phyloP scores from a whole-genome alignment of 2,113 vertebrate species.

The Anoplopoma fimbria region DNA sequence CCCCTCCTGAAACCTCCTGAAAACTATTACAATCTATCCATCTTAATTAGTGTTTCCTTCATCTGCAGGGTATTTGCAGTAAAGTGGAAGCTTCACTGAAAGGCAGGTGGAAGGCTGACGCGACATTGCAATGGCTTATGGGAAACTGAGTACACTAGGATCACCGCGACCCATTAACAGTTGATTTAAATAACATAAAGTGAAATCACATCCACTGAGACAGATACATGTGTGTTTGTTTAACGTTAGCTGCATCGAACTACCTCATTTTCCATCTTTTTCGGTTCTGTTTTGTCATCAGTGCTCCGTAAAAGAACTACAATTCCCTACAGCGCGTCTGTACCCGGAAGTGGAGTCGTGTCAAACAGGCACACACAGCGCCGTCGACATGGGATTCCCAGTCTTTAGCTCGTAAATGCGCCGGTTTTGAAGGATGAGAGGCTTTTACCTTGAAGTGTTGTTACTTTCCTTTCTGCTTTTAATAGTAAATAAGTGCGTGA shows the following conservation, averaged over 20 bases:
- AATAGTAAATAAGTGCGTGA: slow-evolving; percentile 27
- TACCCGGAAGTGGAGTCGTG: slow-evolving; percentile 66
- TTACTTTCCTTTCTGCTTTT: slow-evolving; percentile 55
- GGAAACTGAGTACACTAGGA: slow-evolving; percentile 52
- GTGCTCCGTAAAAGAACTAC: slow-evolving; percentile 60
- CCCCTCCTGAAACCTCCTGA: no score
- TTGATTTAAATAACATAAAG: background rate
- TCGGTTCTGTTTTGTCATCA: accelerated
- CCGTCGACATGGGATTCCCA: slow-evolving; percentile 59
- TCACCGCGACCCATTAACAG: no score
- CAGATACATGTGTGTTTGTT: background rate
- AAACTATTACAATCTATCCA: no score
- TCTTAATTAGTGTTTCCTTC: background rate
- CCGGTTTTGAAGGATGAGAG: slow-evolving; percentile 64
- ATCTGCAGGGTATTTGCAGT: background rate
- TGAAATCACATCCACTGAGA: background rate
- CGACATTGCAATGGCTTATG: slow-evolving; percentile 19
- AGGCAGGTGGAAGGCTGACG: background rate
- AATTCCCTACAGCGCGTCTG: slow-evolving; percentile 53
- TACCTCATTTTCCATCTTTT: background rate
- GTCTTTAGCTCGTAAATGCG: slow-evolving; percentile 8
- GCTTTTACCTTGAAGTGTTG: background rate
- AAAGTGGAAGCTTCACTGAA: background rate
- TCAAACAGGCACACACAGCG: slow-evolving; percentile 45
- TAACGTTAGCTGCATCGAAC: background rate